Percentiles rank a stretch among this genome's conserved stretches.
phyloP scores from a whole-genome alignment of 2,113 vertebrate genomes.

The Limnothrissa miodon region DNA sequence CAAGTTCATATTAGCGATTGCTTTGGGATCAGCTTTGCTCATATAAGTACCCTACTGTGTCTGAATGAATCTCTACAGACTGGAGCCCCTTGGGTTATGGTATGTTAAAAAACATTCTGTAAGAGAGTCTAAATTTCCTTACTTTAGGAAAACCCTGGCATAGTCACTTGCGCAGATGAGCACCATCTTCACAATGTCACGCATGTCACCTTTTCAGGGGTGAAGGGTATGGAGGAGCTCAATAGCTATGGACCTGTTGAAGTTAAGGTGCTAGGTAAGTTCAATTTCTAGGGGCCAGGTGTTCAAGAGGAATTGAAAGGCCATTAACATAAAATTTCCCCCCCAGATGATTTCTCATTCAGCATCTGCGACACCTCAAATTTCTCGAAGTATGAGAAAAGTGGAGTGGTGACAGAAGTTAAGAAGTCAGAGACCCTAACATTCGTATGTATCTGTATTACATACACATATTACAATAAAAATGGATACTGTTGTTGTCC shows the following conservation, averaged over 20 bases:
- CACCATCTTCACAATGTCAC: slow-evolving; percentile 55
- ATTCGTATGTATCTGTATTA: slow-evolving; percentile 63
- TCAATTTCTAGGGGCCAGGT: background rate
- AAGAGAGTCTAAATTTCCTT: slow-evolving; percentile 7
- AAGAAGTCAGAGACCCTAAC: slow-evolving; percentile 55
- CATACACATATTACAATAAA: background rate
- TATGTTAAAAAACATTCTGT: background rate
- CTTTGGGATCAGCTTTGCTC: too few species aligned
- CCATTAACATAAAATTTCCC: background rate
- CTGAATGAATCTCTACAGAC: too few species aligned
- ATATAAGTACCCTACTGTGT: too few species aligned
- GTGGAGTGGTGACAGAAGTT: slow-evolving; percentile 75
- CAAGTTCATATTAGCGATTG: too few species aligned
- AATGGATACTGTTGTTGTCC: background rate
- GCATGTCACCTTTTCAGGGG: slow-evolving; percentile 74
- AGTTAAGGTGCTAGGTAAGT: slow-evolving; percentile 69
- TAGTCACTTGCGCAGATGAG: slow-evolving; percentile 68
- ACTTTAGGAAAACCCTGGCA: slow-evolving; percentile 73
- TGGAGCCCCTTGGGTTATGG: background rate
- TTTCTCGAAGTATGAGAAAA: slow-evolving; percentile 71
- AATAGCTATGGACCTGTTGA: slow-evolving; percentile 64
- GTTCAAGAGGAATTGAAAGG: background rate
- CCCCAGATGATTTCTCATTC: slow-evolving; percentile 66
- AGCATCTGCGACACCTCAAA: slow-evolving; percentile 78
- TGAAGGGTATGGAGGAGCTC: slow-evolving; percentile 87